These are phyloP conservation scores for Spea multiplicata DNA, from an alignment of 2,113 vertebrate species.

Conservation along the genomic window DNA sequence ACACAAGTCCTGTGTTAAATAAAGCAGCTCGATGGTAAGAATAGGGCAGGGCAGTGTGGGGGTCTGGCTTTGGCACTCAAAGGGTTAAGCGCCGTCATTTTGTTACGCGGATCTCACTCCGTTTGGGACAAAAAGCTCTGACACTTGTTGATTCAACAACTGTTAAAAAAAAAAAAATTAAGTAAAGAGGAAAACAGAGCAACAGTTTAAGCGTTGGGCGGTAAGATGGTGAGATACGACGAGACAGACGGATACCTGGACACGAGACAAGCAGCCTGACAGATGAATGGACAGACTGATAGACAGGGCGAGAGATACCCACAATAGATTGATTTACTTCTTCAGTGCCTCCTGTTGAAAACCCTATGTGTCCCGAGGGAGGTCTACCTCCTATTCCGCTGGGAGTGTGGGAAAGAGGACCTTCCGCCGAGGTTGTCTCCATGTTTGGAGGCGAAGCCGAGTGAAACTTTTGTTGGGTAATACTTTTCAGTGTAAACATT, in stretches of 20 bases:
- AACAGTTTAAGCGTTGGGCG: not conserved
- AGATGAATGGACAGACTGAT: slow-evolving; percentile 36
- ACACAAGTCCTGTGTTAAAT: too few relatives aligned
- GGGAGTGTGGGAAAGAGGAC: slow-evolving; percentile 38
- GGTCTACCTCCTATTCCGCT: slow-evolving; percentile 11
- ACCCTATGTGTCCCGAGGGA: slow-evolving; percentile 36
- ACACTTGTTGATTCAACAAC: not conserved
- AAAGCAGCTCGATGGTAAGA: too few relatives aligned
- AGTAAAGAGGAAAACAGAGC: not conserved
- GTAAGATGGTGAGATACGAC: slow-evolving; percentile 1
- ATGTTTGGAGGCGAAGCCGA: slow-evolving; percentile 27
- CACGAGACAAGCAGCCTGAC: not conserved
- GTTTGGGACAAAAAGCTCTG: not conserved
- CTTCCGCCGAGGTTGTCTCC: slow-evolving; percentile 19
- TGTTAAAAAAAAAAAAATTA: not conserved
- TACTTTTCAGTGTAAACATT: slow-evolving; percentile 39
- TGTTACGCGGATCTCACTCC: too few relatives aligned
- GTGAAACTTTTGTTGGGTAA: slow-evolving; percentile 37
- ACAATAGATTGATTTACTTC: slow-evolving; percentile 40
- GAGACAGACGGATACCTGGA: slow-evolving; percentile 6
- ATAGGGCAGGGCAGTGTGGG: too few relatives aligned
- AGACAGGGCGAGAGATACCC: slow-evolving; percentile 31
- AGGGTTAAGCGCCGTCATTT: too few relatives aligned
- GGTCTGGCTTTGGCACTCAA: too few relatives aligned
- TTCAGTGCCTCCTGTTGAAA: slow-evolving; percentile 42